Base-by-base conservation (phyloP, 1,140 invertebrate species). In the Drosophila mojavensis region DNA sequence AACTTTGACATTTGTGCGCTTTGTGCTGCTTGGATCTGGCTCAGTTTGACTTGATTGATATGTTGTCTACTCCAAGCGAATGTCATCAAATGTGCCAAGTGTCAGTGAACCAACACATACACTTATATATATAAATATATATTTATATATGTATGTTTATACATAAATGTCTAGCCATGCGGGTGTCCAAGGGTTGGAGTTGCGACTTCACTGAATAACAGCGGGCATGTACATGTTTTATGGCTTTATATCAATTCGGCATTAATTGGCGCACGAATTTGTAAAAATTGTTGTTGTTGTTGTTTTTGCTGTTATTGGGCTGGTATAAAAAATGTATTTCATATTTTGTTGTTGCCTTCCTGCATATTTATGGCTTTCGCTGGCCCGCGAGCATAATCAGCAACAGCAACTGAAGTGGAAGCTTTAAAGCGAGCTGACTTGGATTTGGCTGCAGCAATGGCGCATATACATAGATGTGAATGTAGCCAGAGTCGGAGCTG, bases 211-310 rank as follows among this genome's bases (percentile, higher is more conserved):
- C 55, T 73, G 33, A 50, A 3, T 56, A 30, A 33, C 41, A 41
- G 17, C 33, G 41, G 60, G 13, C 53, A 71, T 70, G 53, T 64
- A 26, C 62, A 77, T 67, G 24, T 64, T 82, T 82, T 77, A 82
- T 83, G 79, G 72, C 76, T 86, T 86, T 77, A 86, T 86, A 88
- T 86, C 76, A 86, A 88, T 86, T 86, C 82, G 53, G 72, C 59
- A 74, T 88, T 86, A 86, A 88, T 86, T 79, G 74, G 68, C 68
- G 43, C 68, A 79, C 77, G 68, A 76, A 73, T 79, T 73, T 76
- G 68, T 61, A 50, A 81, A 74, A 59, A 73, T 75, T 62, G 33
- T 60, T 64, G 48, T 71, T 33, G 60, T 64, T 60, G 48, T 30
- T 1, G 20, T 2, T 24, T 0, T 59, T 48, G 28, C 58, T 64